These are phyloP conservation scores for Agrotis clavis DNA, from an alignment of 2,888 invertebrate species.

Conservation along the genomic window DNA sequence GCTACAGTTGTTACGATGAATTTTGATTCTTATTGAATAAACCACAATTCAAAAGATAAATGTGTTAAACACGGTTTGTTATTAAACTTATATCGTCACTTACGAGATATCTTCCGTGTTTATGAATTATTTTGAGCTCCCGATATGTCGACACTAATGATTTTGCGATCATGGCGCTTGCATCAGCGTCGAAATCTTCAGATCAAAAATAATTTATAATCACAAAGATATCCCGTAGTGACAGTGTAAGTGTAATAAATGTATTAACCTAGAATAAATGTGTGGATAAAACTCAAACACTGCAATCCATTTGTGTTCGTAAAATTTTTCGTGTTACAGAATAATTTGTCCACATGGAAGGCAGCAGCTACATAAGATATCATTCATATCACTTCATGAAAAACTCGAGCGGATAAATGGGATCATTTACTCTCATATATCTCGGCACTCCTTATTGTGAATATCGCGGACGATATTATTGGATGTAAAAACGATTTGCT, in stretches of 20 bases:
- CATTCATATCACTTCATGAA: conserved; percentile 51
- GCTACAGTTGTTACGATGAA: conserved; percentile 18
- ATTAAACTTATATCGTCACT: no score
- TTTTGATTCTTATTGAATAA: conserved; percentile 34
- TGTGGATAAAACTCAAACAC: conserved; percentile 31
- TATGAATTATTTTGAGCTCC: no score
- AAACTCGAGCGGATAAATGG: conserved; percentile 54
- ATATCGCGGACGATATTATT: conserved; percentile 53
- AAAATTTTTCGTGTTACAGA: conserved; percentile 40
- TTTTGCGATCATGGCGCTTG: no score
- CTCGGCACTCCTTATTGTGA: conserved; percentile 45
- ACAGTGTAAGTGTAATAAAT: not conserved
- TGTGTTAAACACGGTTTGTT: not conserved
- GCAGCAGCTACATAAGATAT: conserved; percentile 26
- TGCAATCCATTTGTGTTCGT: conserved; percentile 24
- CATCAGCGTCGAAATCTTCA: no score
- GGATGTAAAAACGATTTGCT: conserved; percentile 53
- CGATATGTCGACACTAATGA: no score
- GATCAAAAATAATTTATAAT: no score
- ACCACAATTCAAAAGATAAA: conserved; percentile 18
- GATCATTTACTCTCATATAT: conserved; percentile 56
- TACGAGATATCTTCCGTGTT: no score
- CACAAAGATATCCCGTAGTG: no score
- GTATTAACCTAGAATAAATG: conserved; percentile 18
- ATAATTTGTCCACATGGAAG: conserved; percentile 54